These are phyloP conservation scores for Germaria angustata DNA, from an alignment of 2,888 invertebrate species.

Conservation along the genomic window DNA sequence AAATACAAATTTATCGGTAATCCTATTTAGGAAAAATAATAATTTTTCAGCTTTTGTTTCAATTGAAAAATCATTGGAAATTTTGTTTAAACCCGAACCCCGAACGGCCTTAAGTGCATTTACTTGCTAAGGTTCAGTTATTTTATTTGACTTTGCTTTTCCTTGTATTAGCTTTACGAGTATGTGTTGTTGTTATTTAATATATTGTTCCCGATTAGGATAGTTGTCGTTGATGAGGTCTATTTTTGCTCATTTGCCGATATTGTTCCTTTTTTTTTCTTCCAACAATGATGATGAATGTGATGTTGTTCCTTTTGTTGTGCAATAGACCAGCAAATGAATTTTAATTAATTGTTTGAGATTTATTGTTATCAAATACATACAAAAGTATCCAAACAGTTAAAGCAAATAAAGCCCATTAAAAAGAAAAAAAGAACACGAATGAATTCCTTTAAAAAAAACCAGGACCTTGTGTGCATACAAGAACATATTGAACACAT, in stretches of 20 bases:
- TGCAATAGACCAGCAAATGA: conserved; percentile 59
- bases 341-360: conserved; percentile 60
- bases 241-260: conserved; percentile 19
- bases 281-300: conserved; percentile 18
- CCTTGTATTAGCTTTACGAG: too few relatives aligned
- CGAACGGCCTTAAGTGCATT: background rate
- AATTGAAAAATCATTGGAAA: too few relatives aligned
- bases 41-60: too few relatives aligned
- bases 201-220: conserved; percentile 47
- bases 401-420: background rate
- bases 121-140: background rate
- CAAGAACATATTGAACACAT: too few relatives aligned
- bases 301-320: conserved; percentile 33
- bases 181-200: background rate
- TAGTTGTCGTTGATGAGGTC: background rate
- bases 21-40: too few relatives aligned
- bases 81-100: too few relatives aligned
- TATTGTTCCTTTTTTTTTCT: conserved; percentile 1
- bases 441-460: too few relatives aligned
- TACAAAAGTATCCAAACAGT: background rate
- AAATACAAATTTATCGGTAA: too few relatives aligned
- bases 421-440: background rate
- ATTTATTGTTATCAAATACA: conserved; percentile 36
- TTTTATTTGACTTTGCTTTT: background rate
- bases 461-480: too few relatives aligned